Percentiles rank a stretch among this genome's conserved stretches.
phyloP scores from a whole-genome alignment of 2,113 vertebrate species.

The Gorsachius goisagi region DNA sequence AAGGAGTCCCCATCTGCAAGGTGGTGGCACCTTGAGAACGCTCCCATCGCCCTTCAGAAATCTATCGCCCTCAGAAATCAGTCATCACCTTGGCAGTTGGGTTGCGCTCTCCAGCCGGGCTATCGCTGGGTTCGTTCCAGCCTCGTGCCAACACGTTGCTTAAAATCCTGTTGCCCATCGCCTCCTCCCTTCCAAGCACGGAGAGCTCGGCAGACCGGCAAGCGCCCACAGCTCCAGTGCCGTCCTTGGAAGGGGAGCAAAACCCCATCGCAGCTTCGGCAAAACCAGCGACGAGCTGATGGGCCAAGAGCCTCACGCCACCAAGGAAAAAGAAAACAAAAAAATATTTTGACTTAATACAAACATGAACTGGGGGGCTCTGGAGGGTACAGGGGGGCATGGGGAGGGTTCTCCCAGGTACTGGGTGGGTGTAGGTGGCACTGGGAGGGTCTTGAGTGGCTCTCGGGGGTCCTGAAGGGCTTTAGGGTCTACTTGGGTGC shows the following conservation, averaged over 20 bases:
- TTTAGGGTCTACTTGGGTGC: not conserved
- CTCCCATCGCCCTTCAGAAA: no score
- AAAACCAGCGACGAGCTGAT: not conserved
- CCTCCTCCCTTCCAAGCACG: not conserved
- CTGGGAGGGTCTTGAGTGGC: not conserved
- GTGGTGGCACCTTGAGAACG: accelerated
- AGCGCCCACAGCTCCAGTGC: not conserved
- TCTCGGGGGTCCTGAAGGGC: not conserved
- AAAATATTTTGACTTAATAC: no score
- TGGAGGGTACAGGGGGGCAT: not conserved
- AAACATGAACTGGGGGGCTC: not conserved
- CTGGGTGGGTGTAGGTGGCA: not conserved
- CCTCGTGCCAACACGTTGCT: not conserved
- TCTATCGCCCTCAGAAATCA: no score
- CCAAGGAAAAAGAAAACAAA: not conserved
- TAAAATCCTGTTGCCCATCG: not conserved
- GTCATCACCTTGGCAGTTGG: not conserved
- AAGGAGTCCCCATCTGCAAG: not conserved
- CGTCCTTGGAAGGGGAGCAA: not conserved
- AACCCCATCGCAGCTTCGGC: not conserved
- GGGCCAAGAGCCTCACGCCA: not conserved
- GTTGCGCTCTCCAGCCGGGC: no score
- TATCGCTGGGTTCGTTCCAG: not conserved
- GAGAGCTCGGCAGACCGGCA: accelerated
- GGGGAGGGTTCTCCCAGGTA: not conserved